Base-by-base conservation (phyloP, 2,113 vertebrate genomes). In the Megaceryle torquata region DNA sequence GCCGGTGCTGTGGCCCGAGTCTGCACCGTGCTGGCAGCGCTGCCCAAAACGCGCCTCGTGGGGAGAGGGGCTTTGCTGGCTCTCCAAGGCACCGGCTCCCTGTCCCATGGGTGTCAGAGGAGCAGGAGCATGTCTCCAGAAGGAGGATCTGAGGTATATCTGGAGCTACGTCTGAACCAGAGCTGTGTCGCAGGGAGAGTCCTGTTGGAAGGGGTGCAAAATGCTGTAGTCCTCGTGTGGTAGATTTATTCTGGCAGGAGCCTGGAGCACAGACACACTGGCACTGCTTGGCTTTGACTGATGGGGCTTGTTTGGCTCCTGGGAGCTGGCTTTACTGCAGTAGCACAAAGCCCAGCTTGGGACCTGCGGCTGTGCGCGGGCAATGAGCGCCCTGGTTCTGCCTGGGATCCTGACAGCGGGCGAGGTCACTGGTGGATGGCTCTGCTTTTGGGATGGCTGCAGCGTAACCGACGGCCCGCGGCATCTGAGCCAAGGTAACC, bases 91-190 rank as follows among this genome's bases (percentile, higher is more conserved):
- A 41, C 11, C 1, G 2, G 8, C 39, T 78, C 15, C 35, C 33
- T 5, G 10, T 61, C 39, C 67, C 1, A 0, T 0, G 11, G 68
- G 43, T 10, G 35, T 3, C 15, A 2, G 74, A 53, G 64, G 18
- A 31, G 71, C 9, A n/a, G 63, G 41, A 79, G n/a, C 3, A 0
- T 0, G 15, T 7, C 25, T 85, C 12, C 3, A 9, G 74, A 7
- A 81, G 57, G 46, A 60, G 48, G 24, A 12, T 17, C n/a, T 6
- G 19, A 57, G 54, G 26, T 29, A 2, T 13, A 50, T 33, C 6
- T 4, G 1, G 39, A 48, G 77, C 20, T 17, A 1, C 3, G 2
- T 10, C 15, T 4, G 35, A 26, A 2, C 3, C 2, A 31, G 68
- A 0, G 0, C 48, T 19, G 54, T 2, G 24, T 7, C 1, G 2